Base-by-base conservation (phyloP, 2,888 invertebrate species). In the Euproctis similis region DNA sequence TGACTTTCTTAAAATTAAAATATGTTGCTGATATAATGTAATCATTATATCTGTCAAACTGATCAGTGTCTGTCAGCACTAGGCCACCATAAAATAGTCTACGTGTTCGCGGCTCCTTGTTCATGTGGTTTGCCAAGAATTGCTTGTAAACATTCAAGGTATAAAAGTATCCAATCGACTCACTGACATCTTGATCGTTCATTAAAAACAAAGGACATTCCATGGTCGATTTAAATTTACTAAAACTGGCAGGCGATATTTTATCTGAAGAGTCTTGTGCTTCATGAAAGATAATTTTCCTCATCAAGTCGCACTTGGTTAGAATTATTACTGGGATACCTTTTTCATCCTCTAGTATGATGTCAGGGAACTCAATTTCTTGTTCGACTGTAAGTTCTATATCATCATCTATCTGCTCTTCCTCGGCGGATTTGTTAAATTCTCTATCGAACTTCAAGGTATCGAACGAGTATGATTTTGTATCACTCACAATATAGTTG, bases 11-110 rank as follows among this genome's bases (percentile, higher is more conserved):
- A 8, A 13, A 8, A 10, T 9, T 19, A 11, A 29, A 29, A 24
- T 29, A 29, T 7, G 29, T 29, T 4, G 18, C 10, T 2, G 29
- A 24, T 8, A 29, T 5, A 8, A 29, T 8, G 17, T 29, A 29
- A n/a, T 29, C 29, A 4, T 29, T 29, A 14, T 29, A 29, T 8
- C 22, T 24, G 6, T 29, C 29, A n/a, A 29, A 30, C 7, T 24
- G 18, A 13, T 30, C 24, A 1, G 19, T 8, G 19, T 19, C 19
- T 3, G 24, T 19, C 3, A 24, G 24, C 8, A 30, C 29, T 4
- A 30, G 18, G 2, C 24, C 29, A n/a, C 29, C 29, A 11, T 17
- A 10, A 13, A 30, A 30, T 5, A 9, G 11, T n/a, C 24, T n/a
- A 3, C 30, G 24, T 16, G 30, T 30, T 19, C 24, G 24, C 1